phyloP scores from a whole-genome alignment of 1,140 invertebrate species.

The Drosophila azteca region DNA sequence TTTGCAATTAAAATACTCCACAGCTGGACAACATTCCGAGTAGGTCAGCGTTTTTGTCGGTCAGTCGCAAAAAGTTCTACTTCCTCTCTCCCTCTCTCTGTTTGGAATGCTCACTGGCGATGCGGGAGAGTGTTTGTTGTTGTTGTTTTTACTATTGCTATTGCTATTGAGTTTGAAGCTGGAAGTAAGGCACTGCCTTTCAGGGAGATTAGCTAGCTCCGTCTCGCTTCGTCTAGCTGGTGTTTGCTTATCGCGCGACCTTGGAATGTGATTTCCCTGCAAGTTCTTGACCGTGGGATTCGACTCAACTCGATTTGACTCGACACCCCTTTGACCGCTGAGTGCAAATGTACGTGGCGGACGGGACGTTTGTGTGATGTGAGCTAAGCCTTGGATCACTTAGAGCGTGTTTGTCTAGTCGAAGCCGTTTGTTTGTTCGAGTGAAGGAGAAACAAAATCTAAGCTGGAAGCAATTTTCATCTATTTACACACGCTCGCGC shows the following conservation, averaged over 20 bases:
- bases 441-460: conserved; percentile 16
- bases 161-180: too few relatives aligned
- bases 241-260: conserved; percentile 33
- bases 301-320: conserved; percentile 1
- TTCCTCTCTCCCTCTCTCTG: conserved; percentile 5
- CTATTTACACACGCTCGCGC: conserved; percentile 51
- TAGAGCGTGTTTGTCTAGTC: conserved; percentile 57
- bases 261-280: conserved; percentile 52
- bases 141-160: neutral
- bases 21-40: conserved; percentile 46
- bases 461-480: conserved; percentile 65
- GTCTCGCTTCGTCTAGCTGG: neutral
- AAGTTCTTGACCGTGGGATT: conserved; percentile 36
- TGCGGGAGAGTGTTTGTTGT: conserved; percentile 8
- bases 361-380: conserved; percentile 29
- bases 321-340: neutral
- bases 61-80: conserved; percentile 17
- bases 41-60: conserved; percentile 45
- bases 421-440: conserved; percentile 44
- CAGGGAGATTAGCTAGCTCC: neutral
- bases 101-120: neutral
- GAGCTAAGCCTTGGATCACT: conserved; percentile 42
- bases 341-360: conserved; percentile 20
- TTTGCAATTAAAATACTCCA: conserved; percentile 55
- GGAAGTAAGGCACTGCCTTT: too few relatives aligned